Percentiles rank a stretch among this genome's conserved stretches.
Conservation (phyloP, 2,797 vertebrate genomes). For the Bradypodion pumilum region DNA sequence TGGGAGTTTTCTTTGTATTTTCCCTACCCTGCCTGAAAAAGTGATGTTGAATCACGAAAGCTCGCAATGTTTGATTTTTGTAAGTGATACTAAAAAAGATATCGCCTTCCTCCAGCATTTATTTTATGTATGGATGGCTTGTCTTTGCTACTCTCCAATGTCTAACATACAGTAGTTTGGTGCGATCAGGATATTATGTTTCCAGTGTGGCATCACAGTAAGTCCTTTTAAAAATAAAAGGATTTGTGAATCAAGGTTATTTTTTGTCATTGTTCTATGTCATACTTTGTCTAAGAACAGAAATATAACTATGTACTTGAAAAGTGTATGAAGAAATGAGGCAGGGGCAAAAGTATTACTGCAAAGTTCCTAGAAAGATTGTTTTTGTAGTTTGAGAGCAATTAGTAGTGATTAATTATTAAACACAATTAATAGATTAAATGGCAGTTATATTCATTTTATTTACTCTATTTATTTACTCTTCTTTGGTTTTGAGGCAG, state of each 20-base stretch:
- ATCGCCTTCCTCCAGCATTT: too few species aligned
- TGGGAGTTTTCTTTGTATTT: too few species aligned
- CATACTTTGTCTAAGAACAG: slow-evolving; percentile 45
- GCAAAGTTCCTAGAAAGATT: slow-evolving; percentile 31
- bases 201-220: slow-evolving; percentile 39
- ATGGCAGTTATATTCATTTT: slow-evolving; percentile 42
- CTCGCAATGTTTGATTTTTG: too few species aligned
- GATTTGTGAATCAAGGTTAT: slow-evolving; percentile 32
- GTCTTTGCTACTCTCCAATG: too few species aligned
- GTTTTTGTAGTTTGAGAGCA: not conserved
- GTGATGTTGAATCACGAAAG: too few species aligned
- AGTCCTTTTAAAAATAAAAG: not conserved
- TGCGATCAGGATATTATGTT: not conserved
- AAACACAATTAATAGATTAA: not conserved
- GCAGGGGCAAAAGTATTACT: not conserved
- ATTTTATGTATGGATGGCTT: too few species aligned
- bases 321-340: slow-evolving; percentile 29
- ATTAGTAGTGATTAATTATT: too few species aligned
- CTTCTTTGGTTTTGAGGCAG: slow-evolving; percentile 36
- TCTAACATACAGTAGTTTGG: too few species aligned
- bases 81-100: too few species aligned
- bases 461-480: slow-evolving; percentile 13
- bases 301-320: slow-evolving; percentile 38
- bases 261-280: slow-evolving; percentile 56
- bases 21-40: too few species aligned